Evolutionary conservation across 1,140 invertebrate genomes (phyloP).

Genomic region (Bactericera cockerelli): DNA sequence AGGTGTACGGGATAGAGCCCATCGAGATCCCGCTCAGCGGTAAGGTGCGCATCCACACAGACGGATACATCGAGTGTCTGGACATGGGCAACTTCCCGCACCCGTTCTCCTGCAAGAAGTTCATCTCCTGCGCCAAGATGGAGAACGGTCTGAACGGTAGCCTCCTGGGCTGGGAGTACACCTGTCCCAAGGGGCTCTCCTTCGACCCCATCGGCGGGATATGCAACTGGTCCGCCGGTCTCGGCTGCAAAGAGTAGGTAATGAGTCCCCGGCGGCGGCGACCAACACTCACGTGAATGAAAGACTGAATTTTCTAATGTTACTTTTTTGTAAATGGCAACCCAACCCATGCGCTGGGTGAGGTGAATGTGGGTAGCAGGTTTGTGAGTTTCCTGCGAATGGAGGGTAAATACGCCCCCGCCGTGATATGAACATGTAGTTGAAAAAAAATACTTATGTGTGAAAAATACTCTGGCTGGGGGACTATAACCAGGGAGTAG

Average conservation of each 20-base stretch:
- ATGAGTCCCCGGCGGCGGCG: too few species aligned
- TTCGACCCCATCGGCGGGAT: conserved; percentile 78
- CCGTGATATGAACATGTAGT: too few species aligned
- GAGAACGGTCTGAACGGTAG: conserved; percentile 39
- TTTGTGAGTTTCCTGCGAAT: too few species aligned
- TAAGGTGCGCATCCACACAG: conserved; percentile 36
- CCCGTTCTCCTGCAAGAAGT: conserved; percentile 71
- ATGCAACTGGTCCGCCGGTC: conserved; percentile 68
- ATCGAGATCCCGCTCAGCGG: conserved; percentile 32
- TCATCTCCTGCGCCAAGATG: conserved; percentile 71
- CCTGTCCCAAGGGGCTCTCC: conserved; percentile 62
- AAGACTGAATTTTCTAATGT: too few species aligned
- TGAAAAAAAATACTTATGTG: too few species aligned
- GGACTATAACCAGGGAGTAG: too few species aligned
- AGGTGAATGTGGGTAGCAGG: too few species aligned
- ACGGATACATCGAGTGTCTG: conserved; percentile 57
- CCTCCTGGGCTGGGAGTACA: conserved; percentile 68
- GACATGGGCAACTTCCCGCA: conserved; percentile 79
- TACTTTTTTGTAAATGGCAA: too few species aligned
- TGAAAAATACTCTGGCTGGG: too few species aligned
- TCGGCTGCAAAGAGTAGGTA: conserved; percentile 43
- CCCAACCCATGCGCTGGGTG: too few species aligned
- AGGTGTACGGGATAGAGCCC: conserved; percentile 27
- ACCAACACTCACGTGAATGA: too few species aligned
- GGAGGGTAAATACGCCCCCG: too few species aligned